Conservation (phyloP, 2,113 vertebrate genomes). For the Campylomormyrus numenius region DNA sequence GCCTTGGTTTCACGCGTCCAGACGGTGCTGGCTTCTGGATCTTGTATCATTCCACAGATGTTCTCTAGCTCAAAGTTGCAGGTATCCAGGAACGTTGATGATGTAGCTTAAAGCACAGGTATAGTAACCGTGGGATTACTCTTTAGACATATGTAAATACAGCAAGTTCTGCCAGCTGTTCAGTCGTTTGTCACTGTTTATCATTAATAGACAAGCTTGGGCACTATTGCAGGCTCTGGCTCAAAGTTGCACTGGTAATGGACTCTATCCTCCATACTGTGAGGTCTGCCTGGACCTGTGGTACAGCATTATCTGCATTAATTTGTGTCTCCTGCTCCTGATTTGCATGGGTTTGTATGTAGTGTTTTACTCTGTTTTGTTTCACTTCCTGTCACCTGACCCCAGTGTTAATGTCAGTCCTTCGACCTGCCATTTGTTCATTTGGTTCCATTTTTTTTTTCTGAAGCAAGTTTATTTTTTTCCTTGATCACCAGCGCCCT, state of each 20-base stretch:
- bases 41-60: conserved; percentile 91
- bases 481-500: neutral
- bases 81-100: conserved; percentile 78
- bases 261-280: neutral
- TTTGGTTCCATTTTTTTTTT: neutral
- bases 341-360: neutral
- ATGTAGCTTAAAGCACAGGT: conserved; percentile 57
- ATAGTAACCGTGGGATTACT: neutral
- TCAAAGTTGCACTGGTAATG: neutral
- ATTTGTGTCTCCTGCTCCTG: neutral
- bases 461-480: neutral
- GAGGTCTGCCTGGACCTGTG: neutral
- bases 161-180: neutral
- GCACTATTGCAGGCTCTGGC: neutral
- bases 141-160: neutral
- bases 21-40: conserved; percentile 53
- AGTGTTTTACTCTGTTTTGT: neutral
- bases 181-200: neutral
- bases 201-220: neutral
- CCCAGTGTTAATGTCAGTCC: neutral
- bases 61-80: conserved; percentile 86
- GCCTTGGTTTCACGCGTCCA: conserved; percentile 62
- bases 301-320: neutral
- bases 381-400: neutral
- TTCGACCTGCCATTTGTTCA: neutral